Conservation (phyloP, 1,140 invertebrate species). For the Scylla paramamosain region DNA sequence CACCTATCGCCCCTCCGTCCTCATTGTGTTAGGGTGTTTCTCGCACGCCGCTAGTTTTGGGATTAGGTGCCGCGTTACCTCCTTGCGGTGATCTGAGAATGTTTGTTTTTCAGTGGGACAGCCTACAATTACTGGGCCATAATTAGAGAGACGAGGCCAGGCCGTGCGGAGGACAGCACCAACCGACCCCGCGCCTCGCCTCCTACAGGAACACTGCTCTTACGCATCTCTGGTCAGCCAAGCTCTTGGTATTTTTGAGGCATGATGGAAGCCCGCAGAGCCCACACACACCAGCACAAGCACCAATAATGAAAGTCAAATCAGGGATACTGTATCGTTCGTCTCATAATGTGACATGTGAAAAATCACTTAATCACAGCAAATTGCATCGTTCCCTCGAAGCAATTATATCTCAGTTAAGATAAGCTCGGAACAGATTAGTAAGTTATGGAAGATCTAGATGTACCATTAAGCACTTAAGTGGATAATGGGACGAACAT, state of each 20-base stretch:
- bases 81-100: conserved; percentile 63
- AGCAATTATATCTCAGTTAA: background rate
- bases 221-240: background rate
- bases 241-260: background rate
- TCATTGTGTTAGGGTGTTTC: background rate
- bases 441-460: background rate
- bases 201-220: conserved; percentile 54
- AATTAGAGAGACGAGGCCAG: conserved; percentile 69
- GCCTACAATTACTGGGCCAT: conserved; percentile 73
- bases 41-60: background rate
- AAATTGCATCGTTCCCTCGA: background rate
- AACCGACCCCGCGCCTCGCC: conserved; percentile 20
- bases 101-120: conserved; percentile 73
- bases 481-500: conserved; percentile 3
- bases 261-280: background rate
- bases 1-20: background rate
- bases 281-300: background rate
- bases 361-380: conserved; percentile 16
- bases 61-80: background rate
- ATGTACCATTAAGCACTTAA: background rate
- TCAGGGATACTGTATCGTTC: no score
- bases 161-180: conserved; percentile 67
- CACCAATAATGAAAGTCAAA: background rate
- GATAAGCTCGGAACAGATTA: background rate
- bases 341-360: background rate